Conservation (phyloP, 2,797 vertebrate species). For the Sternotherus odoratus region DNA sequence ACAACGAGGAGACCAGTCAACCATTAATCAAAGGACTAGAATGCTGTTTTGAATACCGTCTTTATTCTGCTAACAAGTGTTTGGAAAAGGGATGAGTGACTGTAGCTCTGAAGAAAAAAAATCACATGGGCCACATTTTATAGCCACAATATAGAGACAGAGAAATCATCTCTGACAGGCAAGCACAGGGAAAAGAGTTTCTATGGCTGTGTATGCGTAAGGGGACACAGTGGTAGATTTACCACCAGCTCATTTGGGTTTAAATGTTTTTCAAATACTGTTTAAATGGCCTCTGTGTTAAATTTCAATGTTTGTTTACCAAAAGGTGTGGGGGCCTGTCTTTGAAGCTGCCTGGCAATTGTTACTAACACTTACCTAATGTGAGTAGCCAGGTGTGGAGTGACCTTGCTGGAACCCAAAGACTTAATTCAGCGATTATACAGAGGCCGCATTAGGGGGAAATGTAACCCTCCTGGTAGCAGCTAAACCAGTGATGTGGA, state of each 20-base stretch:
- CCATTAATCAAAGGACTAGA: not conserved
- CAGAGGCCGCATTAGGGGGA: constrained; percentile 44
- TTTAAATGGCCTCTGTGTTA: not conserved
- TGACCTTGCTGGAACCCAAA: not conserved
- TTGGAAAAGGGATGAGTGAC: not conserved
- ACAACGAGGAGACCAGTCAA: not conserved
- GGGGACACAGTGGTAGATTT: not conserved
- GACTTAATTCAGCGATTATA: not conserved
- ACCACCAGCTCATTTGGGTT: not conserved
- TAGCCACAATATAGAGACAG: not conserved
- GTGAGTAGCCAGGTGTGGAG: not conserved
- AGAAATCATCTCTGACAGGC: not conserved
- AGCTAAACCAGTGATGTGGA: rapidly evolving
- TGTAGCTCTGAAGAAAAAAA: not conserved
- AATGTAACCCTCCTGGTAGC: constrained; percentile 25
- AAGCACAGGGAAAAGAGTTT: not conserved
- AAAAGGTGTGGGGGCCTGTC: not conserved
- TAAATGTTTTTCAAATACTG: not conserved
- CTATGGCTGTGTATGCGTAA: not conserved
- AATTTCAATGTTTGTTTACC: not conserved
- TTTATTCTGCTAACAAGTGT: not conserved
- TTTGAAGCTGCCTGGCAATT: not conserved
- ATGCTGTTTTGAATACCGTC: not conserved
- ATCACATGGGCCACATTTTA: not conserved
- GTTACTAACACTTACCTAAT: not conserved